Evolutionary conservation across 2,888 invertebrate species (phyloP), one percentile per base, ranked within the genome.

Genomic region (Ferdinandea cuprea): DNA sequence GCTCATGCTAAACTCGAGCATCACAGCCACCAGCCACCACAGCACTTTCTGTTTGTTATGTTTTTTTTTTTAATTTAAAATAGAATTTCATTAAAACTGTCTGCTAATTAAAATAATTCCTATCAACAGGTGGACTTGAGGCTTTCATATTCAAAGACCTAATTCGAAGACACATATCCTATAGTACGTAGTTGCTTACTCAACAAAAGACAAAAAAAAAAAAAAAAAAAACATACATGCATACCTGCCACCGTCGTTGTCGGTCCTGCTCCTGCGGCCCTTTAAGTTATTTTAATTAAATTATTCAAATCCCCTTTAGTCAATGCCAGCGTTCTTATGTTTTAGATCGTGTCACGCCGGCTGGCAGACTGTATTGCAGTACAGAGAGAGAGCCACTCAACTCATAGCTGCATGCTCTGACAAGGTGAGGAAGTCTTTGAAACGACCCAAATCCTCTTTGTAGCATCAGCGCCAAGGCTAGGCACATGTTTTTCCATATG

Each of bases 281-380:
- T 37, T 66, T 42, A 40, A 58, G 42, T 69, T 50, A 76, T 65
- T 74, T 52, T 69, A 76, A 76, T 69, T 40, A 48, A 73, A 73
- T 80, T 56, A 73, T 80, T 56, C 73, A 63, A 52, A 11, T 30
- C 40, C 37, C 15, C 58, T 11, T 42, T 32, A 25, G 46, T 44
- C 68, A 61, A 54, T 50, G 52, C 25, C 42, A 56, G n/a, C 40
- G 21, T 30, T 40, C 25, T 50, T 44, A 48, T 11, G n/a, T 19
- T 40, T 28, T 35, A 44, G 35, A 37, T 44, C 6, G 35, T 9
- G 48, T 37, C 28, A 32, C 25, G 19, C n/a, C 19, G 28, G 11
- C 35, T 46, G 37, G 37, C 63, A 40, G 48, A 50, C 46, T 61
- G 11, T 50, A 8, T 46, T 44, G 37, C 30, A 56, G 37, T 30